phyloP scores from a whole-genome alignment of 2,113 vertebrate genomes.

The Lipotes vexillifer region DNA sequence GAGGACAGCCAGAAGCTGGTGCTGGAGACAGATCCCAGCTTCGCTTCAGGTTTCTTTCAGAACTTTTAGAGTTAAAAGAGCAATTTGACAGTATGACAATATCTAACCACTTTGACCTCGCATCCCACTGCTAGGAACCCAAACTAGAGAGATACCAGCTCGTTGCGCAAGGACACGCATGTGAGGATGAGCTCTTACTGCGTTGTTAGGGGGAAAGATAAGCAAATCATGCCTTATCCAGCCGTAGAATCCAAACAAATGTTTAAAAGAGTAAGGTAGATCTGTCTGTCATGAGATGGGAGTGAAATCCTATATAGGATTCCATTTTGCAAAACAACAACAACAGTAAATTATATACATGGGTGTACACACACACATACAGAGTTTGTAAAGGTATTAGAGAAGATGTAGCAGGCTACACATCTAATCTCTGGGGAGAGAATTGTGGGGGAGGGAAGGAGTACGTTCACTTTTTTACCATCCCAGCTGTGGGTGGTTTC shows the following conservation, averaged over 20 bases:
- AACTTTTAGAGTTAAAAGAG: not conserved
- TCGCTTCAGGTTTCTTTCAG: not conserved
- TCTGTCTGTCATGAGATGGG: not conserved
- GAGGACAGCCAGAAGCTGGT: conserved; percentile 13
- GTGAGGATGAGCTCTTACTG: not conserved
- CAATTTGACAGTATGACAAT: not conserved
- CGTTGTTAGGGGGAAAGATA: not conserved
- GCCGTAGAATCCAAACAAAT: not conserved
- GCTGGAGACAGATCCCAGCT: not conserved
- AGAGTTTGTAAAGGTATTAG: not conserved
- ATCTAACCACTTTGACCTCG: not conserved
- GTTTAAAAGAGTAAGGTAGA: not conserved
- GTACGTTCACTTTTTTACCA: not conserved
- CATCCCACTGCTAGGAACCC: not conserved
- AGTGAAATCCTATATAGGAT: not conserved
- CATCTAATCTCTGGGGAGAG: not conserved
- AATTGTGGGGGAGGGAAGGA: not conserved
- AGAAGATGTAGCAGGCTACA: not conserved
- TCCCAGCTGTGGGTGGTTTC: not conserved
- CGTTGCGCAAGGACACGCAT: not conserved
- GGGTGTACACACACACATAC: not conserved
- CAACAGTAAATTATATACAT: not conserved
- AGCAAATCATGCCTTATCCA: not conserved
- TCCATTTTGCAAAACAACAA: not conserved
- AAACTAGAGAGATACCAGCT: not conserved